Conservation (phyloP, 2,113 vertebrate genomes). For the Cichladusa arquata region DNA sequence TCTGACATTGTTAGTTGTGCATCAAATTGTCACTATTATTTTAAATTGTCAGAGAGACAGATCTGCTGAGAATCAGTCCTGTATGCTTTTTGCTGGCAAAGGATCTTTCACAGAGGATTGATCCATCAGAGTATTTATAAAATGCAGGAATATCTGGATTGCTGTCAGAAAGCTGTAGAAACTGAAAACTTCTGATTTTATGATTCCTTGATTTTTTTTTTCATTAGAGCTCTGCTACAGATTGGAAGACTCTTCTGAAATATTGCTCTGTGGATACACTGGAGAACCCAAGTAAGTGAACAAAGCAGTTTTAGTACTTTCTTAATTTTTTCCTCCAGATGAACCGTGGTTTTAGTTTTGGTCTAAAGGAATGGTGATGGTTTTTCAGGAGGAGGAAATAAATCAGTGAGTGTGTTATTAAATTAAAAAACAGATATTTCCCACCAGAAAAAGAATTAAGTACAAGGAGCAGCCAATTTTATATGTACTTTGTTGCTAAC, state of each 20-base stretch:
- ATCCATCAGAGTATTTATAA: neutral
- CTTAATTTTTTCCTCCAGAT: neutral
- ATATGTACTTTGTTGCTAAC: neutral
- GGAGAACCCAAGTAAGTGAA: constrained; percentile 81
- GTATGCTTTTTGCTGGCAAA: neutral
- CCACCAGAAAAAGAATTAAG: neutral
- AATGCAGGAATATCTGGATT: neutral
- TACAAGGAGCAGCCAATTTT: neutral
- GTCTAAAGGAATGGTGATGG: neutral
- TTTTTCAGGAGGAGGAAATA: neutral
- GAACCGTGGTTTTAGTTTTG: neutral
- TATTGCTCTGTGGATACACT: constrained; percentile 86
- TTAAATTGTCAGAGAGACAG: neutral
- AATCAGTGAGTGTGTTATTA: neutral
- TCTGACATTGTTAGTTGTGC: neutral
- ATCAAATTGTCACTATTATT: neutral
- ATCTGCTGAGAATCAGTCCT: neutral
- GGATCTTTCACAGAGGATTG: neutral
- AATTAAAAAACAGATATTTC: neutral
- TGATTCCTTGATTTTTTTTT: neutral
- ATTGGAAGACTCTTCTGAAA: constrained; percentile 77
- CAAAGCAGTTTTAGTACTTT: neutral
- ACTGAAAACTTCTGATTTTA: neutral
- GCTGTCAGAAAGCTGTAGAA: neutral
- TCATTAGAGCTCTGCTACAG: constrained; percentile 74